These are phyloP conservation scores for Mixornis gularis DNA, from an alignment of 2,113 vertebrate species.

Conservation along the genomic window DNA sequence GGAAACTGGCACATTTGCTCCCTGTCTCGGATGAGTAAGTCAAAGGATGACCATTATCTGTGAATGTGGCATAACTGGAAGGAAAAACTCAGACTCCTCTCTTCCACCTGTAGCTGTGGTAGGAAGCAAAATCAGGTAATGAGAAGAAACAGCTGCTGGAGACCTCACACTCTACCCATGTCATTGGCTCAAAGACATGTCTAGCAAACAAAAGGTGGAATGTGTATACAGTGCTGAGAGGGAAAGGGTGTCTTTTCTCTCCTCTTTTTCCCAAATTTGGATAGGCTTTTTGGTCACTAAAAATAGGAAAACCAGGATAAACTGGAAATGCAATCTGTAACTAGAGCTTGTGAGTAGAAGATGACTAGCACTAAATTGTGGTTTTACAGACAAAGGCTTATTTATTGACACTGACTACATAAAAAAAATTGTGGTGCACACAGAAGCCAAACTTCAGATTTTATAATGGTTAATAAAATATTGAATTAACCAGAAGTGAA, in stretches of 20 bases:
- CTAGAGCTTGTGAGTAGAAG: slow-evolving; percentile 14
- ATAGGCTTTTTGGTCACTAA: slow-evolving; percentile 9
- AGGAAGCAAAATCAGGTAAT: slow-evolving; percentile 5
- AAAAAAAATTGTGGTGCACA: slow-evolving; percentile 56
- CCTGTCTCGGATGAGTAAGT: background rate
- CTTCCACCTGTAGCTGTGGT: slow-evolving; percentile 21
- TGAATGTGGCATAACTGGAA: background rate
- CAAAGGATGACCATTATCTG: slow-evolving; percentile 6
- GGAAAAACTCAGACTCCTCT: background rate
- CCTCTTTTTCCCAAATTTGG: slow-evolving; percentile 11
- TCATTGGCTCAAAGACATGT: background rate
- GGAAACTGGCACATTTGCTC: background rate
- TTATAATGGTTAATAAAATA: slow-evolving; percentile 70
- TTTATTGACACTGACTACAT: slow-evolving; percentile 57
- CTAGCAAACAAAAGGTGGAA: background rate
- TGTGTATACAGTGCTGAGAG: background rate
- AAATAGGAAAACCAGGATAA: slow-evolving; percentile 12
- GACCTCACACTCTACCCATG: background rate
- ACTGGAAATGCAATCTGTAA: background rate
- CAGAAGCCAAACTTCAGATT: slow-evolving; percentile 57
- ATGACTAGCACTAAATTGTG: background rate
- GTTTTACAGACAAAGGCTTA: slow-evolving; percentile 23
- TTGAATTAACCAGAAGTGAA: slow-evolving; percentile 60
- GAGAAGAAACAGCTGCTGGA: slow-evolving; percentile 21
- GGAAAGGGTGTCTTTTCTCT: background rate